Percentiles rank a stretch among this genome's conserved stretches.
phyloP scores from a whole-genome alignment of 2,113 vertebrate species.

The Malurus cyaneus region DNA sequence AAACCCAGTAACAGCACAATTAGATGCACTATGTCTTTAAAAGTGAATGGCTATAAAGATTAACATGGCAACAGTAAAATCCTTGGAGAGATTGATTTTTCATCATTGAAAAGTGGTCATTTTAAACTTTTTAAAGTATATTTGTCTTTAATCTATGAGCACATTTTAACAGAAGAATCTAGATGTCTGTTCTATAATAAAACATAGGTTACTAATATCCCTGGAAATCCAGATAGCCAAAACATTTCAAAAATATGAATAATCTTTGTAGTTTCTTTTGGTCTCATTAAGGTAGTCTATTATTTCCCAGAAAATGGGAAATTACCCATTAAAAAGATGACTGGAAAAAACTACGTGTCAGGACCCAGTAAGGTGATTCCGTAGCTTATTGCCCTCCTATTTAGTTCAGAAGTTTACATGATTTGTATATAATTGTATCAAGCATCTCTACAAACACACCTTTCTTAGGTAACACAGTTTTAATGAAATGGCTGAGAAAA shows the following conservation, averaged over 20 bases:
- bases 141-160: not conserved
- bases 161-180: not conserved
- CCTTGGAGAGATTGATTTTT: not conserved
- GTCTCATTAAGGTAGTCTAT: not conserved
- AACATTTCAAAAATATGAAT: not conserved
- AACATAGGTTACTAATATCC: not conserved
- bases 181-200: not conserved
- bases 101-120: not conserved
- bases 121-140: not conserved
- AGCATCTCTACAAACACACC: not conserved
- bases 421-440: not conserved
- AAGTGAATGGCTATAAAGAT: not conserved
- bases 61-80: not conserved
- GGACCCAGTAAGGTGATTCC: not conserved
- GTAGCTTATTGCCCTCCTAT: not conserved
- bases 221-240: not conserved
- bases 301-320: not conserved
- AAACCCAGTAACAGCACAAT: accelerated
- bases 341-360: not conserved
- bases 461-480: not conserved
- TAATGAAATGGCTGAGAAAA: not conserved
- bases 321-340: not conserved
- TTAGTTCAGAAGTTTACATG: not conserved
- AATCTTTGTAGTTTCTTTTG: not conserved
- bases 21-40: not conserved